A percentile compares a stretch with the other conserved stretches of the same genome.
These are phyloP conservation scores for Castor canadensis DNA, from an alignment of 2,113 vertebrate genomes.

Conservation along the genomic window DNA sequence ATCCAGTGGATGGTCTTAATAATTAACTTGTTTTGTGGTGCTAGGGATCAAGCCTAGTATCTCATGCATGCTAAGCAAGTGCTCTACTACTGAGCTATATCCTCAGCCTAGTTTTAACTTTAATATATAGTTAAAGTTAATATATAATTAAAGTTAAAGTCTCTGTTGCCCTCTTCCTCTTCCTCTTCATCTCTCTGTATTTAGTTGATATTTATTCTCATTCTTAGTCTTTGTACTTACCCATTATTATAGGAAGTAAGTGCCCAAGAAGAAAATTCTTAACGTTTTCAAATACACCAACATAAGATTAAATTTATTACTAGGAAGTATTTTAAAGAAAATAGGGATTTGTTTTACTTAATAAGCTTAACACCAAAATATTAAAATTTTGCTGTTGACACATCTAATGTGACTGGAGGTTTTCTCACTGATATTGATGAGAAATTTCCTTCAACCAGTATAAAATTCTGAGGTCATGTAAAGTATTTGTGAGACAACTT, in stretches of 20 bases:
- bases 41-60: not conserved
- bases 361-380: not conserved
- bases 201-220: slow-evolving; percentile 26
- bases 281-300: slow-evolving; percentile 38
- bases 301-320: slow-evolving; percentile 17
- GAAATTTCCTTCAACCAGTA: not conserved
- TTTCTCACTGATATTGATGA: slow-evolving; percentile 33
- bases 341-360: not conserved
- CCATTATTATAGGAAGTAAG: not conserved
- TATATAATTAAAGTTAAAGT: too few species aligned
- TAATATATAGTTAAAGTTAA: too few species aligned
- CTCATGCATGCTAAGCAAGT: not conserved
- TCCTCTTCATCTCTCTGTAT: not conserved
- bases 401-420: not conserved
- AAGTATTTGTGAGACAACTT: slow-evolving; percentile 23
- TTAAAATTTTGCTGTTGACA: slow-evolving; percentile 50
- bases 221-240: slow-evolving; percentile 32
- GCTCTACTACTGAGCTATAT: not conserved
- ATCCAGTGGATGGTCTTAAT: not conserved
- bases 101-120: not conserved
- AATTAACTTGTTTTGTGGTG: not conserved
- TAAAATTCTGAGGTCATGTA: slow-evolving; percentile 19
- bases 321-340: not conserved
- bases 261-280: not conserved
- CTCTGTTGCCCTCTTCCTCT: not conserved